Conservation (phyloP, 2,888 invertebrate genomes). For the Caenorhabditis japonica region DNA sequence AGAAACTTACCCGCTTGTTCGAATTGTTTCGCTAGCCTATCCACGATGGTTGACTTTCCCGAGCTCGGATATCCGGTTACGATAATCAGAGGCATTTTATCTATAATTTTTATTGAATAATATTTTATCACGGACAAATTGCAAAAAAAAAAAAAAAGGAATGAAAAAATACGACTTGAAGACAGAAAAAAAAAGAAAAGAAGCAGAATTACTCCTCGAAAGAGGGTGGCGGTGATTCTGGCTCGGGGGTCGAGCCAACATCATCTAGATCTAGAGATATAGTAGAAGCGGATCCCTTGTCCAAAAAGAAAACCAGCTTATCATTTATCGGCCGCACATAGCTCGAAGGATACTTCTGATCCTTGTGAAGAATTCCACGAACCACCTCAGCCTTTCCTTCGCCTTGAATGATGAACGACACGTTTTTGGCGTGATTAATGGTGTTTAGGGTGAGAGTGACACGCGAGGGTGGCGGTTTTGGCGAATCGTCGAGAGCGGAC, state of each 20-base stretch:
- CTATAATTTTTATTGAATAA: conserved; percentile 7
- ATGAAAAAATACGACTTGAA: not conserved
- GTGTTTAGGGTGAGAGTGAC: conserved; percentile 92
- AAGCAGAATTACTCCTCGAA: not conserved
- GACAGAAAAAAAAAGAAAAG: not conserved
- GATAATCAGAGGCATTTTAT: conserved; percentile 71
- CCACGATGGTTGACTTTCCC: conserved; percentile 73
- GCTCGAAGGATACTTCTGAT: conserved; percentile 39
- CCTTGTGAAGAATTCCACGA: conserved; percentile 80
- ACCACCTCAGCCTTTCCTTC: conserved; percentile 89
- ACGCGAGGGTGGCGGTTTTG: conserved; percentile 92
- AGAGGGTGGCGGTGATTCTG: conserved; percentile 13
- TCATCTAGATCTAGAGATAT: conserved; percentile 3
- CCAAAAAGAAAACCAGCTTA: conserved; percentile 51
- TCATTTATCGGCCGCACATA: conserved; percentile 52
- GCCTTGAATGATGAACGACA: conserved; percentile 89
- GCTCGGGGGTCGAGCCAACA: not conserved
- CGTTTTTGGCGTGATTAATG: conserved; percentile 87
- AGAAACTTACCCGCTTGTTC: conserved; percentile 1
- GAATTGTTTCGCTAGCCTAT: conserved; percentile 52
- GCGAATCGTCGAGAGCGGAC: conserved; percentile 90
- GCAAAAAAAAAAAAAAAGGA: not conserved
- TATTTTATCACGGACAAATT: conserved; percentile 2
- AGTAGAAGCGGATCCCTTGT: conserved; percentile 47
- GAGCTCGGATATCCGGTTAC: conserved; percentile 73